These are phyloP conservation scores for Drosophila ficusphila DNA, from an alignment of 1,140 invertebrate species.

Conservation along the genomic window DNA sequence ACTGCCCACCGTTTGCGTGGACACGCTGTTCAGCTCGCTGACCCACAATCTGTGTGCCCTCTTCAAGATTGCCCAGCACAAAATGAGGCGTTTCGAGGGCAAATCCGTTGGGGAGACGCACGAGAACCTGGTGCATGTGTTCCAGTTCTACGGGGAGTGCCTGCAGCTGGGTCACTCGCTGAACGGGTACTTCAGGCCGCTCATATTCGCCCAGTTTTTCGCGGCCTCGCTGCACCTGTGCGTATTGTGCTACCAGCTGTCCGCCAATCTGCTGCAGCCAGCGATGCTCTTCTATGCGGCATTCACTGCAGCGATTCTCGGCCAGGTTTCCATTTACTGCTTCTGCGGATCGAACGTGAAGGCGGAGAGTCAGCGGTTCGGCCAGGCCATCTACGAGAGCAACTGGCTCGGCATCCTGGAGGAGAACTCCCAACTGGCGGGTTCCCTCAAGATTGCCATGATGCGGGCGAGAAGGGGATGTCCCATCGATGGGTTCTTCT, in stretches of 20 bases:
- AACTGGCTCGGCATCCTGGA: constrained; percentile 12
- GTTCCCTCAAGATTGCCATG: constrained; percentile 23
- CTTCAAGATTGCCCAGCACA: constrained; percentile 28
- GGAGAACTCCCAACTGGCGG: constrained; percentile 1
- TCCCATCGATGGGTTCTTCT: constrained; percentile 40
- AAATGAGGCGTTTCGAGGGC: constrained; percentile 24
- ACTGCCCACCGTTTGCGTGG: constrained; percentile 43
- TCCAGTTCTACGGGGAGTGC: constrained; percentile 11
- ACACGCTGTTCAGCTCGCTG: constrained; percentile 45
- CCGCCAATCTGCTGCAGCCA: constrained; percentile 33
- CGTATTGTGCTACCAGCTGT: constrained; percentile 47
- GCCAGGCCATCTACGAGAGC: constrained; percentile 34
- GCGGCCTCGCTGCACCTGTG: constrained; percentile 48
- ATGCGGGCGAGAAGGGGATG: constrained; percentile 21
- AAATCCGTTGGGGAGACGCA: background rate
- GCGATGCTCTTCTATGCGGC: constrained; percentile 40
- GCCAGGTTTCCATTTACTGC: constrained; percentile 52
- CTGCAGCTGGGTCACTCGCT: constrained; percentile 16
- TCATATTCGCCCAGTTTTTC: constrained; percentile 45
- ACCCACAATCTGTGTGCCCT: constrained; percentile 51
- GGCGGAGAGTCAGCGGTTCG: constrained; percentile 15
- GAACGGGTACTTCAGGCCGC: constrained; percentile 34
- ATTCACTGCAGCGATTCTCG: constrained; percentile 43
- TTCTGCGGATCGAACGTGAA: constrained; percentile 40
- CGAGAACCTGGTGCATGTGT: constrained; percentile 23